A percentile compares a stretch with the other conserved stretches of the same genome.
These are phyloP conservation scores for Cloeon dipterum DNA, from an alignment of 2,888 invertebrate species.

Conservation along the genomic window DNA sequence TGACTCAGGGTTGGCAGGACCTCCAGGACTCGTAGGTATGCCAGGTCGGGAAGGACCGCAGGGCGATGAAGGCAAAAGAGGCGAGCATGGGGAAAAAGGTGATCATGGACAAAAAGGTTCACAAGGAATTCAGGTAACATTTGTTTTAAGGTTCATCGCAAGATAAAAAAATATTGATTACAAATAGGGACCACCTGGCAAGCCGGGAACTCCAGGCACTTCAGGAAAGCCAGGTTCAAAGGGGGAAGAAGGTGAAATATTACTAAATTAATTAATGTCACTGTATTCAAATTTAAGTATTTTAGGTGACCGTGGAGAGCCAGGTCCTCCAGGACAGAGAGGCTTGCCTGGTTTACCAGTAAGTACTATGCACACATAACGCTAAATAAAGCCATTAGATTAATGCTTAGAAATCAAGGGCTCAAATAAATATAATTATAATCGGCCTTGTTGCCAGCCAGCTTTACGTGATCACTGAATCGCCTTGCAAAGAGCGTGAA, in stretches of 20 bases:
- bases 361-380: no score
- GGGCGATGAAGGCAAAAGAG: constrained; percentile 19
- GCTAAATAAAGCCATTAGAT: background rate
- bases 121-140: background rate
- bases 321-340: constrained; percentile 21
- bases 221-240: constrained; percentile 19
- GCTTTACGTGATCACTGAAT: no score
- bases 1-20: constrained; percentile 24
- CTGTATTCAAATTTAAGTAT: constrained; percentile 16
- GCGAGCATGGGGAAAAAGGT: background rate
- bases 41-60: constrained; percentile 21
- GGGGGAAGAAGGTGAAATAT: constrained; percentile 16
- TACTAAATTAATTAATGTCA: no score
- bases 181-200: background rate
- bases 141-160: background rate
- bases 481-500: no score
- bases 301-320: constrained; percentile 17
- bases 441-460: no score
- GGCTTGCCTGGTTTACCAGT: constrained; percentile 22
- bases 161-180: constrained; percentile 4
- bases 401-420: no score
- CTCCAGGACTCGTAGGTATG: constrained; percentile 16
- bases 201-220: constrained; percentile 7
- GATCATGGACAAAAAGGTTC: background rate
- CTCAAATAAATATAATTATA: no score